Evolutionary conservation across 2,797 vertebrate species (phyloP).

Genomic region (Gambusia yucatana): DNA sequence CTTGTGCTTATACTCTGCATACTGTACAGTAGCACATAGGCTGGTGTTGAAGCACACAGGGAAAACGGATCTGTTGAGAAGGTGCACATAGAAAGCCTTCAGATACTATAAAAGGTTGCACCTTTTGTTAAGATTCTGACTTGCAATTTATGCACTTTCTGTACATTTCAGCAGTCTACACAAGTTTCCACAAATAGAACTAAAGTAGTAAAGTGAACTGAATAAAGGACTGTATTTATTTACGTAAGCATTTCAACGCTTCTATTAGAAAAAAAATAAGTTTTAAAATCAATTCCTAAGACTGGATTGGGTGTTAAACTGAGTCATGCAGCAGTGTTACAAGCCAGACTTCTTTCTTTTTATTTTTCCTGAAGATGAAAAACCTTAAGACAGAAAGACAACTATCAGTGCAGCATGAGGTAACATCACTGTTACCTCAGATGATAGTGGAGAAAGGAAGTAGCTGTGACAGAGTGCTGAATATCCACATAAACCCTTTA

Average conservation of each 20-base stretch:
- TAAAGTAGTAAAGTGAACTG: neutral
- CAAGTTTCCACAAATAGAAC: neutral
- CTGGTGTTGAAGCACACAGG: neutral
- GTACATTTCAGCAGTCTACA: neutral
- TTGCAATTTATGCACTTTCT: neutral
- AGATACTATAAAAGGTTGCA: neutral
- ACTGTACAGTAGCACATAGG: conserved; percentile 10
- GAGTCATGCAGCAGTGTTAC: neutral
- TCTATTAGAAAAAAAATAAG: neutral
- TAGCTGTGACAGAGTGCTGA: neutral
- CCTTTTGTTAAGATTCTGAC: neutral
- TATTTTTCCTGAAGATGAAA: neutral
- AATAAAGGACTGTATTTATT: neutral
- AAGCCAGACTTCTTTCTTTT: neutral
- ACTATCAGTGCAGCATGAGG: neutral
- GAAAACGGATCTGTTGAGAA: neutral
- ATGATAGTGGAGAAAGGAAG: neutral
- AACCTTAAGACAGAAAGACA: neutral
- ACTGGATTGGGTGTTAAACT: neutral
- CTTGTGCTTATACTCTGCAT: conserved; percentile 17
- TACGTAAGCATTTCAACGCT: neutral
- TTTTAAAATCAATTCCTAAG: neutral
- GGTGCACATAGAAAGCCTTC: neutral
- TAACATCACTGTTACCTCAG: neutral
- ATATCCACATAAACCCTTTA: neutral